A percentile compares a stretch with the other conserved stretches of the same genome.
These are phyloP conservation scores for Scaptomyza graminum DNA, from an alignment of 1,140 invertebrate genomes.

Conservation along the genomic window DNA sequence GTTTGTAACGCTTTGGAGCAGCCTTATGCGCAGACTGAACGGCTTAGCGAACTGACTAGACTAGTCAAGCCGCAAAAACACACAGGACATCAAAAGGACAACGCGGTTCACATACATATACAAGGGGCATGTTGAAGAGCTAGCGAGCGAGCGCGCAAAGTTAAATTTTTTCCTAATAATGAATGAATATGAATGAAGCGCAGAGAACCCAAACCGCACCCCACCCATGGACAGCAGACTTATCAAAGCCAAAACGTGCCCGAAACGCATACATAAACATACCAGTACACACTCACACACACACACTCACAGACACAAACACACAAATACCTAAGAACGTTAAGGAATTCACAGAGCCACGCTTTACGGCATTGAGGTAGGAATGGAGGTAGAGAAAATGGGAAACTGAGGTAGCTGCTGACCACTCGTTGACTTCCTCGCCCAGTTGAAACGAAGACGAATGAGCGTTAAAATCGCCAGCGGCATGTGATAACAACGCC, in stretches of 20 bases:
- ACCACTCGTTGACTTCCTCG: slow-evolving; percentile 65
- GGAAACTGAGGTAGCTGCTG: background rate
- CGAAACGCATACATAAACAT: slow-evolving; percentile 65
- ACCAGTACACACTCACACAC: slow-evolving; percentile 25
- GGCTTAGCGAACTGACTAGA: slow-evolving; percentile 58
- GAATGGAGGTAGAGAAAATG: background rate
- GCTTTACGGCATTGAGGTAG: slow-evolving; percentile 48
- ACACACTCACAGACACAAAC: slow-evolving; percentile 7
- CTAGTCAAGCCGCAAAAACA: slow-evolving; percentile 30
- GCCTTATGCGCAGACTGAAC: slow-evolving; percentile 74
- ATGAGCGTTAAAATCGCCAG: slow-evolving; percentile 79
- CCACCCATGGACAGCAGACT: slow-evolving; percentile 59
- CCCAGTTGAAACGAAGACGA: slow-evolving; percentile 81
- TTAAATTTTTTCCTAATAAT: slow-evolving; percentile 82
- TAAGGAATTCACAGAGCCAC: slow-evolving; percentile 72
- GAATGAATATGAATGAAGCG: slow-evolving; percentile 81
- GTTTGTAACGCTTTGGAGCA: slow-evolving; percentile 69
- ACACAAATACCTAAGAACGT: slow-evolving; percentile 8
- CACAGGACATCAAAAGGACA: slow-evolving; percentile 72
- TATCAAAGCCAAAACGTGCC: slow-evolving; percentile 81
- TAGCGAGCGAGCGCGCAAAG: slow-evolving; percentile 31
- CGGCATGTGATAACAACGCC: slow-evolving; percentile 79
- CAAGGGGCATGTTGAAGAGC: slow-evolving; percentile 36
- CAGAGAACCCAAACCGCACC: slow-evolving; percentile 33
- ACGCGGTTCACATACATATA: slow-evolving; percentile 29